Base-by-base conservation (phyloP, 2,113 vertebrate genomes). In the Lepisosteus oculatus region DNA sequence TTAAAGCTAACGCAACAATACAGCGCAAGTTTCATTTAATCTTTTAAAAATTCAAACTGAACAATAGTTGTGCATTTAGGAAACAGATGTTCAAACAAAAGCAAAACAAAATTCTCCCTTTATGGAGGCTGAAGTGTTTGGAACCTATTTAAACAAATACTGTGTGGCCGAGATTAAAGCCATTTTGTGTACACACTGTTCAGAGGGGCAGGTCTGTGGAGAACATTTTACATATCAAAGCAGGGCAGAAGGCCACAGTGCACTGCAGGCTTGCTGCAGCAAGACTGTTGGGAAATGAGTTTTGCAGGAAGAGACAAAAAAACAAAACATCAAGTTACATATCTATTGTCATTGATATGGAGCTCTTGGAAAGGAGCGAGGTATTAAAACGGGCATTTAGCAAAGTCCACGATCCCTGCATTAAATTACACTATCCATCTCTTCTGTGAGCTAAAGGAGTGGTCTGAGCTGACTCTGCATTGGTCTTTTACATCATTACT, bases 191-290 rank as follows among this genome's bases (percentile, higher is more conserved):
- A 67, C 62, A 72, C 72, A n/a, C 51, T 65, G 74, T 76, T 71
- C 3, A 64, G 74, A 55, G 77, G 70, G 75, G 71, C 68, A 42
- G 73, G 17, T 68, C 6, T 61, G 55, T 4, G 11, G 63, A 57
- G 45, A 61, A 68, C 55, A 15, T 75, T 85, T 86, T 80, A 65
- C 84, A 84, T 81, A 81, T 88, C 83, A 86, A 83, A 86, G 82
- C 68, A 61, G 0, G 76, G 71, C 47, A 15, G 42, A 1, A 29
- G 15, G n/a, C 5, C 41, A 17, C 3, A 13, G 8, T 55, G 47
- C 17, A 55, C 15, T 29, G 7, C 3, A 15, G 8, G n/a, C 7
- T 55, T 51, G 1, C 29, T 68, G 13, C 14, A 12, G 44, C n/a
- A 51, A 44, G 3, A 17, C 3, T 41, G 51, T 68, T 68, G 44